phyloP scores from a whole-genome alignment of 1,140 invertebrate genomes.

The Ruditapes philippinarum region DNA sequence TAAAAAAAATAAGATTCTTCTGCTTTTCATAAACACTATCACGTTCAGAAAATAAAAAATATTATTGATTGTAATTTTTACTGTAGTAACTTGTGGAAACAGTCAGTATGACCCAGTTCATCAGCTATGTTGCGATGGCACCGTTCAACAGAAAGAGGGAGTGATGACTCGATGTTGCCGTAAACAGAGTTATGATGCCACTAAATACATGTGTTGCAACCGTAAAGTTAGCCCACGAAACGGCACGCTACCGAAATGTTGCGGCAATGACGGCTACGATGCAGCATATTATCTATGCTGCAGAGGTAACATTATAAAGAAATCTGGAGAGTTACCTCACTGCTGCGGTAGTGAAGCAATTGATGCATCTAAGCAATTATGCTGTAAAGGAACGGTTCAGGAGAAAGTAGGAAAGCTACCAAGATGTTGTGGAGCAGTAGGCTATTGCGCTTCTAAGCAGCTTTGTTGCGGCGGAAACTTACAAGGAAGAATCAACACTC shows the following conservation, averaged over 20 bases:
- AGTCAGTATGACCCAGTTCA: conserved; percentile 14
- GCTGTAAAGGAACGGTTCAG: conserved; percentile 40
- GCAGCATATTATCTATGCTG: conserved; percentile 55
- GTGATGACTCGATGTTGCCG: conserved; percentile 55
- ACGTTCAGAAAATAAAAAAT: no score
- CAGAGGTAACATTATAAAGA: conserved; percentile 27
- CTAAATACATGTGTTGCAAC: conserved; percentile 52
- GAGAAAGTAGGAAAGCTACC: conserved; percentile 53
- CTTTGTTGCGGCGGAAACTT: conserved; percentile 52
- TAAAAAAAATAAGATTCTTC: no score
- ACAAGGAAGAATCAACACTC: conserved; percentile 5
- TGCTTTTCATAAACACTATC: no score
- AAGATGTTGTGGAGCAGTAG: conserved; percentile 40
- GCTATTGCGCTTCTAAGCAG: conserved; percentile 39
- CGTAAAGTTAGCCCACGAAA: conserved; percentile 6
- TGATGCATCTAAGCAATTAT: conserved; percentile 42
- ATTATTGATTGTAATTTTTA: neutral
- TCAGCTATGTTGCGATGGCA: conserved; percentile 54
- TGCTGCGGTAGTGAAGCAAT: conserved; percentile 52
- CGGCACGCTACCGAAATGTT: conserved; percentile 58
- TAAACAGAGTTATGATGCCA: conserved; percentile 27
- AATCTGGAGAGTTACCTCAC: conserved; percentile 54
- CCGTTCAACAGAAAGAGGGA: conserved; percentile 33
- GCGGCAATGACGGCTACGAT: conserved; percentile 39
- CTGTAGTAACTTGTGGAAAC: conserved; percentile 44